A percentile compares a stretch with the other conserved stretches of the same genome.
phyloP scores from a whole-genome alignment of 2,888 invertebrate genomes.

The Meiosimyza platycephala region DNA sequence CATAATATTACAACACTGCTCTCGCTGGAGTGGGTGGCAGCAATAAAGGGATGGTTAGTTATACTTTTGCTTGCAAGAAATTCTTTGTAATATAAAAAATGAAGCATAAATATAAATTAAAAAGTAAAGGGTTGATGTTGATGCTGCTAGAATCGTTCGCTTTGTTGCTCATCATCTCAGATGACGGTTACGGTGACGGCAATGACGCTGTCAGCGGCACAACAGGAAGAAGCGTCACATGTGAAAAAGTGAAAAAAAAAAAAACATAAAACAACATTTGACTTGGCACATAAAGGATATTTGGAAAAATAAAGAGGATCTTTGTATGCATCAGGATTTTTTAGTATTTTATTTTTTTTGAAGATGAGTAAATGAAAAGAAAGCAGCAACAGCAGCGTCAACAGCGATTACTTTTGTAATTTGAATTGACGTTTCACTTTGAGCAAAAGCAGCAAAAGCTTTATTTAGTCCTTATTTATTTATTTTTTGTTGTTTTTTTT shows the following conservation, averaged over 20 bases:
- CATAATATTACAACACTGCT: no score
- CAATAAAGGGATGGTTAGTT: conserved; percentile 1
- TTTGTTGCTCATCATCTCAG: conserved; percentile 12
- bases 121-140: conserved; percentile 45
- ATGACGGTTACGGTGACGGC: conserved; percentile 9
- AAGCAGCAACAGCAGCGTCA: background rate
- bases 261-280: conserved; percentile 3
- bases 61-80: background rate
- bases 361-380: background rate
- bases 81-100: conserved; percentile 24
- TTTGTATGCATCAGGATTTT: no score
- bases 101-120: conserved; percentile 48
- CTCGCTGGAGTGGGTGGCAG: no score
- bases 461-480: conserved; percentile 12
- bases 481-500: conserved; percentile 19
- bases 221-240: conserved; percentile 21
- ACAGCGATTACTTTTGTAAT: conserved; percentile 33
- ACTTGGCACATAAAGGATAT: background rate
- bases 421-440: conserved; percentile 29
- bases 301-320: background rate
- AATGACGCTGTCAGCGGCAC: conserved; percentile 16
- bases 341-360: no score
- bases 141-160: background rate
- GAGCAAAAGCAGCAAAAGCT: conserved; percentile 18
- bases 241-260: conserved; percentile 13